Conservation (phyloP, 2,113 vertebrate species). For the Alces alces region DNA sequence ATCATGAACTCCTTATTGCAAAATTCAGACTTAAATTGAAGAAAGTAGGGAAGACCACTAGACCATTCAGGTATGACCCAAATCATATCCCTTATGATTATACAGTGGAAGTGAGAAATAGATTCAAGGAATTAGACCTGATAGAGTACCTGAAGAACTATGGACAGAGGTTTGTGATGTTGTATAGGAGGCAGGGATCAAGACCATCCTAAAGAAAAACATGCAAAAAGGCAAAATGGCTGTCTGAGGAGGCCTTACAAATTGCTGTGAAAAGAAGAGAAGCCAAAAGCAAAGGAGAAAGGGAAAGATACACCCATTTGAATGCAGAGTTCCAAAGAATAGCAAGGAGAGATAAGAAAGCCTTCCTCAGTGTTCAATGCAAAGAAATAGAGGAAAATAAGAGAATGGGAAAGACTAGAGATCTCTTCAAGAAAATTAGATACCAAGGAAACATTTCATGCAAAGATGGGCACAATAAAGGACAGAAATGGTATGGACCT, state of each 20-base stretch:
- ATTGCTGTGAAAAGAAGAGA: neutral
- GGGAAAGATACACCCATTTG: neutral
- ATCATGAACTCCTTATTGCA: neutral
- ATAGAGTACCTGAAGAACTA: neutral
- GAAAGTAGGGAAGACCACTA: neutral
- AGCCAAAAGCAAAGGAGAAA: neutral
- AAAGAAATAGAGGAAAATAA: neutral
- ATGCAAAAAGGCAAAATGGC: neutral
- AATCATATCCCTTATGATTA: neutral
- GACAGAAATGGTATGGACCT: neutral
- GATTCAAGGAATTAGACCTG: neutral
- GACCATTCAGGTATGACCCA: neutral
- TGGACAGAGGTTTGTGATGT: neutral
- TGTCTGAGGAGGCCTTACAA: neutral
- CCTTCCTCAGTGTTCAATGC: neutral
- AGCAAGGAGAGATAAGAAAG: neutral
- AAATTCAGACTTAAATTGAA: neutral
- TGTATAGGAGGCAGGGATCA: neutral
- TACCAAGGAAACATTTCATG: neutral
- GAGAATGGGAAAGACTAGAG: neutral
- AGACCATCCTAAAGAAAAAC: neutral
- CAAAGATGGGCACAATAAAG: neutral
- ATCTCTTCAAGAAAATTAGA: neutral
- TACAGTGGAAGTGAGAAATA: neutral
- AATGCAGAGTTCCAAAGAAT: neutral